A percentile compares a stretch with the other conserved stretches of the same genome.
Evolutionary conservation across 2,888 invertebrate genomes (phyloP).

Genomic region (Amiota communis): DNA sequence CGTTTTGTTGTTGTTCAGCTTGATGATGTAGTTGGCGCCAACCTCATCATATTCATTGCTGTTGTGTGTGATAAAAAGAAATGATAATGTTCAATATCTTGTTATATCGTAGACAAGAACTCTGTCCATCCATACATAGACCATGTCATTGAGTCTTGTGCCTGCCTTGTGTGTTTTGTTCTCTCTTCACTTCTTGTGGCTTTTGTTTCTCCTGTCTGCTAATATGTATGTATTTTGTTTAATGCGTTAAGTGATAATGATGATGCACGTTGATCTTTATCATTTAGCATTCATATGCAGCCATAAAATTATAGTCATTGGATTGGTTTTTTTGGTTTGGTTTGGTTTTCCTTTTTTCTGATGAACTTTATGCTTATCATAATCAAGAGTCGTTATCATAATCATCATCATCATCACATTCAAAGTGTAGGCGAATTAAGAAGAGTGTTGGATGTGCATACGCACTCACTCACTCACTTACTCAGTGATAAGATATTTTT

Average conservation of each 20-base stretch:
- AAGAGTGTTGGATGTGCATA: too few species aligned
- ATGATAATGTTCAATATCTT: conserved; percentile 50
- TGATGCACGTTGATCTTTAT: conserved; percentile 63
- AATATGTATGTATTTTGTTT: conserved; percentile 56
- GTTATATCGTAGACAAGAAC: background rate
- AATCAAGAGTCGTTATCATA: background rate
- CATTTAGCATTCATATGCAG: conserved; percentile 27
- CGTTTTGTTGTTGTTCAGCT: conserved; percentile 46
- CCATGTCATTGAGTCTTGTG: conserved; percentile 56
- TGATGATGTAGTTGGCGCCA: conserved; percentile 60
- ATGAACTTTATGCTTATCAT: conserved; percentile 8
- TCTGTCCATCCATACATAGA: background rate
- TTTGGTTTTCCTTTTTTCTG: background rate
- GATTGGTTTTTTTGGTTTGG: background rate
- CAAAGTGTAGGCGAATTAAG: too few species aligned
- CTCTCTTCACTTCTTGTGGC: conserved; percentile 39
- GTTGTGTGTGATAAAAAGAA: conserved; percentile 57
- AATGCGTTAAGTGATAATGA: conserved; percentile 67
- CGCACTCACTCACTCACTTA: too few species aligned
- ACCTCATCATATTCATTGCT: conserved; percentile 50
- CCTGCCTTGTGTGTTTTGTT: conserved; percentile 45
- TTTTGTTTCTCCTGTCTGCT: conserved; percentile 52
- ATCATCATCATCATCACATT: background rate
- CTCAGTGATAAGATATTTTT: too few species aligned
- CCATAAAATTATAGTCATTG: background rate